Evolutionary conservation across 2,113 vertebrate species (phyloP).

Genomic region (Speoplatyrhinus poulsoni): DNA sequence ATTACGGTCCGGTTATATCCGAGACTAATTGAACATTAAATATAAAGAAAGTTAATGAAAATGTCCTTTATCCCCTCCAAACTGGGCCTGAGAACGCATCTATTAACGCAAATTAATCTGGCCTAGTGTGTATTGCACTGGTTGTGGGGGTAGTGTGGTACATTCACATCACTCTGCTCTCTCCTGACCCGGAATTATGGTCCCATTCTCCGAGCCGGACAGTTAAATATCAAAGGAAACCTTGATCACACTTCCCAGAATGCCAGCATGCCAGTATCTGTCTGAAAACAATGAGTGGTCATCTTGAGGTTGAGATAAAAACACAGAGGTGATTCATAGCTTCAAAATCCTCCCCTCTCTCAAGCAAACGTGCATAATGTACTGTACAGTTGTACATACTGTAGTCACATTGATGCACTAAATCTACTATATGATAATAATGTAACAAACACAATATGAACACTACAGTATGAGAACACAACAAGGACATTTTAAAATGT

Average conservation of each 20-base stretch:
- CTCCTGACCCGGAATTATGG: slow-evolving; percentile 59
- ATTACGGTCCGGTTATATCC: slow-evolving; percentile 84
- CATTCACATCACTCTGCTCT: slow-evolving; percentile 65
- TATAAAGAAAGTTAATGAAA: slow-evolving; percentile 88
- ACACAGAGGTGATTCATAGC: no score
- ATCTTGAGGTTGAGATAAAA: no score
- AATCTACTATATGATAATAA: no score
- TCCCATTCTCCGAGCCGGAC: slow-evolving; percentile 48
- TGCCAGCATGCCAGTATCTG: slow-evolving; percentile 46
- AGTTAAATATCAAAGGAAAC: slow-evolving; percentile 68
- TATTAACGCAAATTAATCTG: slow-evolving; percentile 80
- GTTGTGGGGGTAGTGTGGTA: slow-evolving; percentile 35
- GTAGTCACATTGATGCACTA: no score
- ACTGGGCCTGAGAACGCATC: slow-evolving; percentile 85
- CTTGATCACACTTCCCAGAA: slow-evolving; percentile 56
- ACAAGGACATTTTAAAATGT: no score
- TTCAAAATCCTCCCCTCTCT: no score
- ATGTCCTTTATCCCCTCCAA: slow-evolving; percentile 85
- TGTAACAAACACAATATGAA: no score
- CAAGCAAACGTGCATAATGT: no score
- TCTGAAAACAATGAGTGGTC: slow-evolving; percentile 16
- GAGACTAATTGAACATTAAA: slow-evolving; percentile 87
- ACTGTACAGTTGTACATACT: no score
- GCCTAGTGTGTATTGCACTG: slow-evolving; percentile 64
- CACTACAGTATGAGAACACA: no score